Conservation (phyloP, 2,113 vertebrate species). For the Spea bombifrons region DNA sequence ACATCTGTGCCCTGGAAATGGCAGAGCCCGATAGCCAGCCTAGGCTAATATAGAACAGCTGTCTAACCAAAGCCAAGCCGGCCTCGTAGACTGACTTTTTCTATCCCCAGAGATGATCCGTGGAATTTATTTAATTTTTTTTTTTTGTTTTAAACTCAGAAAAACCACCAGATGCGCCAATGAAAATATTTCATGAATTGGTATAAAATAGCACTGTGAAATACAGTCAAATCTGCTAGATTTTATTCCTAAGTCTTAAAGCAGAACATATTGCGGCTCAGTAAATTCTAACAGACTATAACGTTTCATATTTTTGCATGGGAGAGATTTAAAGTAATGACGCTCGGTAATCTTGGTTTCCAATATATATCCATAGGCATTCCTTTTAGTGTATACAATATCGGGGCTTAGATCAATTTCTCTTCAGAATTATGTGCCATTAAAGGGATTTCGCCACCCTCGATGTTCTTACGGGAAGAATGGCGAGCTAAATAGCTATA, state of each 20-base stretch:
- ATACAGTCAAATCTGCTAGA: background rate
- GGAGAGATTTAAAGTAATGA: too few species aligned
- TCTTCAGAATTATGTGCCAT: too few species aligned
- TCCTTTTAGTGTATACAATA: too few species aligned
- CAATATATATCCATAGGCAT: too few species aligned
- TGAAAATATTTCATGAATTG: background rate
- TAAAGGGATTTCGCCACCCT: too few species aligned
- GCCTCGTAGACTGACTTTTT: background rate
- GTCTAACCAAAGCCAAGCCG: background rate
- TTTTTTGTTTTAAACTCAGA: background rate
- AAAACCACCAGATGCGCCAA: slow-evolving; percentile 3
- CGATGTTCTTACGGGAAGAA: too few species aligned
- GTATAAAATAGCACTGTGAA: background rate
- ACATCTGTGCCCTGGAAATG: slow-evolving; percentile 8
- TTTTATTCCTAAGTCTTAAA: background rate
- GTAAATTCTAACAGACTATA: background rate
- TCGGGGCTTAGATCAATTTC: too few species aligned
- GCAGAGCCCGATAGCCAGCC: background rate
- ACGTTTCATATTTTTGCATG: too few species aligned
- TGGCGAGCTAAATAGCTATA: too few species aligned
- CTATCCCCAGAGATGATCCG: background rate
- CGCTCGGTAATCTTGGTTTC: too few species aligned
- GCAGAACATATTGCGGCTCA: background rate
- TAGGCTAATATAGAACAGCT: background rate
- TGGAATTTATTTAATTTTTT: background rate